phyloP scores from a whole-genome alignment of 92 coral and sea anemone genomes.

The Meandrina meandrites region DNA sequence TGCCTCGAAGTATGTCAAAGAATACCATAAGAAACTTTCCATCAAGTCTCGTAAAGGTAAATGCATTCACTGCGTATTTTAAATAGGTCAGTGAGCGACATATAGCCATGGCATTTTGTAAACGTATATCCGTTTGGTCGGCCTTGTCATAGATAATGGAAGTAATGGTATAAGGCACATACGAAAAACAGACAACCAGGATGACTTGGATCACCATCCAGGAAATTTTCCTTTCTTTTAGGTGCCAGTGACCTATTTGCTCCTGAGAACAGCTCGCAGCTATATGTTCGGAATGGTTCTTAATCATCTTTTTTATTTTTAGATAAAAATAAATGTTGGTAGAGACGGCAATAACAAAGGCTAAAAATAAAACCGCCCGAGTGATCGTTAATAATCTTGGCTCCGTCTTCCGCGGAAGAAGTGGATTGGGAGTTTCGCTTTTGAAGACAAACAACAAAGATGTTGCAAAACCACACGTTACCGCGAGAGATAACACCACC shows the following conservation, averaged over 20 bases:
- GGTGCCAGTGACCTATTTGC: background rate
- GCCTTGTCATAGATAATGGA: background rate
- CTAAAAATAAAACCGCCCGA: background rate
- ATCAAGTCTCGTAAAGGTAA: slow-evolving; percentile 2
- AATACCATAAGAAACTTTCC: background rate
- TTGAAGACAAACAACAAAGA: background rate
- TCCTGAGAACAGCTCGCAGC: background rate
- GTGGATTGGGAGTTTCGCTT: background rate
- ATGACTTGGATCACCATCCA: slow-evolving; percentile 6
- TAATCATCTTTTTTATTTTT: background rate
- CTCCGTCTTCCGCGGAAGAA: background rate
- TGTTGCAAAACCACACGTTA: background rate
- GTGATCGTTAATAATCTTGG: background rate
- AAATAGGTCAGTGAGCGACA: slow-evolving; percentile 18
- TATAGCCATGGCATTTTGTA: background rate
- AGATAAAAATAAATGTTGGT: background rate
- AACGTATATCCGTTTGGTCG: background rate
- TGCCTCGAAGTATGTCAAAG: slow-evolving; percentile 5
- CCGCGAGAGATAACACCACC: background rate
- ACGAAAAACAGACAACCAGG: slow-evolving; percentile 9
- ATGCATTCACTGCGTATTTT: background rate
- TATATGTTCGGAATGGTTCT: background rate
- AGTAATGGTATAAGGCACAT: background rate
- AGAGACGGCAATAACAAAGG: background rate
- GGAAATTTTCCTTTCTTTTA: background rate